Evolutionary conservation across 2,888 invertebrate species (phyloP).

Genomic region (Drosophila parthenogenetica): DNA sequence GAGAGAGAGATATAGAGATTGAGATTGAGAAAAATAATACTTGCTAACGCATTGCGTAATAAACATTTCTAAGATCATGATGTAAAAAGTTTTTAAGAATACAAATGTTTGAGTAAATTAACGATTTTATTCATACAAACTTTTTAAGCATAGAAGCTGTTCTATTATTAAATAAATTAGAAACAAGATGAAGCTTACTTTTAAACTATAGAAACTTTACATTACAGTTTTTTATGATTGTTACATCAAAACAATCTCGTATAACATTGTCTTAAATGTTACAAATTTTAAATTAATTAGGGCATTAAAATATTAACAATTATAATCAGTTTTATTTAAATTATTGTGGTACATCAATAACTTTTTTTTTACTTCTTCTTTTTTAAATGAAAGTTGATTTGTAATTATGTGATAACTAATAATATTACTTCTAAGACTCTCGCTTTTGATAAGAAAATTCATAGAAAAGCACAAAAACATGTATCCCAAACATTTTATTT

Average conservation of each 20-base stretch:
- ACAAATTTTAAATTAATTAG: not conserved
- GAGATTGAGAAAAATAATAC: conserved; percentile 43
- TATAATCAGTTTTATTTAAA: too few species aligned
- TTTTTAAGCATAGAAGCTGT: not conserved
- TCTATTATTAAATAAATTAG: not conserved
- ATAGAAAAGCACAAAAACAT: not conserved
- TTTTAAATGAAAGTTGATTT: conserved; percentile 12
- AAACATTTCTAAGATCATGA: conserved; percentile 38
- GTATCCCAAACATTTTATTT: not conserved
- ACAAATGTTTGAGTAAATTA: conserved; percentile 36
- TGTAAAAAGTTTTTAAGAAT: conserved; percentile 56
- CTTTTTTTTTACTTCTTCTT: conserved; percentile 7
- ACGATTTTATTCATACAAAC: conserved; percentile 1
- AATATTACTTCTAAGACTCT: conserved; percentile 10
- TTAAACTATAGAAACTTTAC: not conserved
- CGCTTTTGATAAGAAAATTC: conserved; percentile 26
- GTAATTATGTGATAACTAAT: conserved; percentile 25
- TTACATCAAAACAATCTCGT: too few species aligned
- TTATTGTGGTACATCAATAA: too few species aligned
- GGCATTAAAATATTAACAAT: too few species aligned
- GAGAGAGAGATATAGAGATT: conserved; percentile 30
- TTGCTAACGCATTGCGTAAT: conserved; percentile 38
- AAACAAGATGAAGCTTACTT: not conserved
- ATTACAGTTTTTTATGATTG: not conserved
- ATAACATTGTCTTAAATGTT: too few species aligned